Base-by-base conservation (phyloP, 1,140 invertebrate genomes). In the Chironomus striatipennis region DNA sequence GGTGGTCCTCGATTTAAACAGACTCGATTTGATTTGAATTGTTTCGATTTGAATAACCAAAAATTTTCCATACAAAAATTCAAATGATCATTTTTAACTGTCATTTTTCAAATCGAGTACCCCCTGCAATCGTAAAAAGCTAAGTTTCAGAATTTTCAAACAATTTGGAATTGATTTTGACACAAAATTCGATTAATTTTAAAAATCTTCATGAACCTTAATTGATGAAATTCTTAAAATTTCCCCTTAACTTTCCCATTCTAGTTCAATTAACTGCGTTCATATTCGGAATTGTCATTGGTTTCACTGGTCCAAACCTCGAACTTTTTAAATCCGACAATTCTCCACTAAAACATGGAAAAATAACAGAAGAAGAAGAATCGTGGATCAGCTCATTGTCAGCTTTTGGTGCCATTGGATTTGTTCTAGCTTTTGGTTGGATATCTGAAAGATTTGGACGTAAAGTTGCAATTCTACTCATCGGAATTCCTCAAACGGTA, bases 401-500 rank as follows among this genome's bases (percentile, higher is more conserved):
- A 12, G 43, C 43, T 1, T 34, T 74, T 15, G 74, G 74, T 64
- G 43, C 43, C 0, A 24, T 74, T 10, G 47, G 65, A 5, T 70
- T 70, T 70, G 20, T 21, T 70, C 17, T 70, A 9, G 7, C 20
- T 70, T 70, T 18, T 21, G 65, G 65, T 1, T 70, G 65, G 65
- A 20, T 70, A 4, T 70, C 65, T 7, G 65, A 70, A 21, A 76
- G 75, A 57, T 78, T 80, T 73, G 81, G 81, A 8, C 72, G 81
- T 1, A 80, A 79, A 18, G 67, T 12, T 15, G 76, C 77, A 1
- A 70, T 82, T 15, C 64, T 82, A 0, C 77, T 80, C 75, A 64
- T 76, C 17, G 79, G 80, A 0, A 7, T 82, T 15, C 81, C 81
- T 0, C 76, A 77, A 1, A 43, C 81, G 77, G 81, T 82, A 77